Base-by-base conservation (phyloP, 2,113 vertebrate species). In the Toxotes jaculatrix region DNA sequence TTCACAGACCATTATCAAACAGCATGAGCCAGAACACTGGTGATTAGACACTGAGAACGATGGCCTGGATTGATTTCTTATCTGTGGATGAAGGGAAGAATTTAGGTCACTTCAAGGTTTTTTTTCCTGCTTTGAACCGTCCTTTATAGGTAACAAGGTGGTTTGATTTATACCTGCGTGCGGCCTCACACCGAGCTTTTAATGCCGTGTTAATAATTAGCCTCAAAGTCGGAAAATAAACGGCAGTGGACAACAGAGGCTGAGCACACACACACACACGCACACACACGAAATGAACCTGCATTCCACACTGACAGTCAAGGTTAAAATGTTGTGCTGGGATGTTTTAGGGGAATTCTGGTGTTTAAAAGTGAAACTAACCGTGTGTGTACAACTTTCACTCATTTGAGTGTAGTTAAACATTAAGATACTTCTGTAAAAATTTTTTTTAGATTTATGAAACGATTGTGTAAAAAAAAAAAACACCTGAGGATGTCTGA, bases 201-300 rank as follows among this genome's bases (percentile, higher is more conserved):
- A 76, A 86, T 47, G 51, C 59, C 14, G 5, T 9, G 80, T 93
- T 93, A 95, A 94, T 92, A 82, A 93, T 93, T 92, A 91, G 45
- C 90, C 69, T 49, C 47, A 79, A 79, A 87, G 89, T 87, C 31
- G n/a, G 90, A 78, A 91, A 92, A 93, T 87, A 93, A 74, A 90
- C 59, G 4, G 0, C 68, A 62, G 72, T 32, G 80, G 78, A 83
- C 65, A 62, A 79, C 65, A 75, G 21, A 72, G 31, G 38, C 82
- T 42, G 62, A 90, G 80, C n/a, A n/a, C n/a, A 1, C 27, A 1
- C 27, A 27, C 27, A 27, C 27, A 27, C 27, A 27, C 27, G 1
- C 55, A 79, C 43, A 83, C 88, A 56, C 59, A 53, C 36, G 32
- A 19, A 68, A 38, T 56, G 12, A 83, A 85, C 69, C 57, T 80